Evolutionary conservation across 1,140 invertebrate genomes (phyloP).

Genomic region (Pantala flavescens): DNA sequence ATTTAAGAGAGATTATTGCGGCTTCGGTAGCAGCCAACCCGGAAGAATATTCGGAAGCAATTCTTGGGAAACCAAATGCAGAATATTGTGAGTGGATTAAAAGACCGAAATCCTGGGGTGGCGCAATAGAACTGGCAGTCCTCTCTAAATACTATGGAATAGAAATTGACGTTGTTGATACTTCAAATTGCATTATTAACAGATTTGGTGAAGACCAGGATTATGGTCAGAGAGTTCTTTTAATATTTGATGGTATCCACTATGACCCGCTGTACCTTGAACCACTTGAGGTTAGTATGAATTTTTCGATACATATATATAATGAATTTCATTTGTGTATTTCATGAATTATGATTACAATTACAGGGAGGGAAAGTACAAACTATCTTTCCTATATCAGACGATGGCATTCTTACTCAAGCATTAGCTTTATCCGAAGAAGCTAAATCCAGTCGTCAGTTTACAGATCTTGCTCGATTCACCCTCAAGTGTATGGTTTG

Average conservation of each 20-base stretch:
- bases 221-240: slow-evolving; percentile 71
- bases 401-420: slow-evolving; percentile 59
- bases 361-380: slow-evolving; percentile 52
- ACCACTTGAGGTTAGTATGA: slow-evolving; percentile 32
- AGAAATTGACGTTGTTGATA: slow-evolving; percentile 91
- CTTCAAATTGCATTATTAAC: slow-evolving; percentile 78
- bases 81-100: slow-evolving; percentile 86
- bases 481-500: slow-evolving; percentile 73
- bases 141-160: slow-evolving; percentile 78
- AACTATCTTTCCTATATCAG: slow-evolving; percentile 69
- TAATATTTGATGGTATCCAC: slow-evolving; percentile 93
- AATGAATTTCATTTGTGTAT: no score
- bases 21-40: slow-evolving; percentile 64
- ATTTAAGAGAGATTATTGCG: slow-evolving; percentile 79
- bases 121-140: slow-evolving; percentile 86
- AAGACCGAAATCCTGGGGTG: slow-evolving; percentile 80
- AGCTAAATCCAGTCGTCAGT: slow-evolving; percentile 77
- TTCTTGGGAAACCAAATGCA: slow-evolving; percentile 72
- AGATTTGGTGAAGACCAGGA: slow-evolving; percentile 88
- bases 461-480: slow-evolving; percentile 81
- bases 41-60: slow-evolving; percentile 70
- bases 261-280: slow-evolving; percentile 90
- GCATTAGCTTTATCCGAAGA: slow-evolving; percentile 76
- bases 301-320: no score
- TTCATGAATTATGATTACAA: slow-evolving; percentile 12